Evolutionary conservation across 1,140 invertebrate genomes (phyloP), one percentile per base, ranked within the genome.

Genomic region (Octopus sinensis): DNA sequence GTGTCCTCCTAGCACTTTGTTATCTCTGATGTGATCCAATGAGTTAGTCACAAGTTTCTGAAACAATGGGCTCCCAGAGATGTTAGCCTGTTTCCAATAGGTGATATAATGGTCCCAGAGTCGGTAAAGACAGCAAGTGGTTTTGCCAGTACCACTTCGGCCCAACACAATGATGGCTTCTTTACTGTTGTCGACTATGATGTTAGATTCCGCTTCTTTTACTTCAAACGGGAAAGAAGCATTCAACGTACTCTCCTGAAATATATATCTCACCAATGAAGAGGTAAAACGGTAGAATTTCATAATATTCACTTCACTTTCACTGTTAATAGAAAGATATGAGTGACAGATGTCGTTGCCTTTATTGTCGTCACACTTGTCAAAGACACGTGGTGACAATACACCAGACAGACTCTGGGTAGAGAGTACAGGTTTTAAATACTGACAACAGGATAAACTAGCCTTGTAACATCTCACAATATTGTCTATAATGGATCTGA

Each of bases 211-310:
- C 30, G 85, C 82, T 62, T 89, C 88, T 54, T 88, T 89, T 80
- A 89, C 88, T 4, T 86, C 85, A 84, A 90, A 90, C 53, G 89
- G 89, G 68, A 90, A 89, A 82, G 89, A 88, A 6, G 89, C 85
- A 82, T 88, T 89, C 12, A 81, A 4, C 10, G 17, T 85, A 52
- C 85, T 85, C n/a, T 85, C 80, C 83, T 87, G 86, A 10, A 85
- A 76, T 30, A 86, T 81, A 56, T 87, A 85, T 62, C 83, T 86
- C 5, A 90, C 87, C 3, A 90, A 85, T 17, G 87, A 81, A 0
- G 89, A 85, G 4, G 86, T 86, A 76, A 89, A 89, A 5, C 86
- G 85, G 82, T 90, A 90, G 83, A 90, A 90, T 83, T 90, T 90
- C 30, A 43, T 43, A 43, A 43, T 43, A 43, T 43, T 43, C 30